A percentile compares a stretch with the other conserved stretches of the same genome.
Evolutionary conservation across 2,797 vertebrate genomes (phyloP).

Genomic region (Myotis myotis): DNA sequence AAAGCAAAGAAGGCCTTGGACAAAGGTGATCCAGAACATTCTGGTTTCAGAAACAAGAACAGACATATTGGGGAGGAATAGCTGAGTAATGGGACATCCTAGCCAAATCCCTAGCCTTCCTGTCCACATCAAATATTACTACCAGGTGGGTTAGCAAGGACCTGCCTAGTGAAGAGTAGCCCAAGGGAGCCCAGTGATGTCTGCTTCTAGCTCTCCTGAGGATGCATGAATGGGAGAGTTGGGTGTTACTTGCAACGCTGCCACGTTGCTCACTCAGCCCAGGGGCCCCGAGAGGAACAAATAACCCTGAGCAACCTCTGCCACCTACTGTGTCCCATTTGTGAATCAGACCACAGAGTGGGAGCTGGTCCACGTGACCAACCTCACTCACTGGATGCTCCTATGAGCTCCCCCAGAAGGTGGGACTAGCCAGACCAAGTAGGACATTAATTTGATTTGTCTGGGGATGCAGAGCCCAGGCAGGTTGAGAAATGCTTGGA

Average conservation of each 20-base stretch:
- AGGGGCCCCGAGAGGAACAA: neutral
- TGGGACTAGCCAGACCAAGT: neutral
- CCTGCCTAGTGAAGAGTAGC: neutral
- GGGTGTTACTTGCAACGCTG: neutral
- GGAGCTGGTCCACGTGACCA: neutral
- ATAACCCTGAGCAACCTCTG: neutral
- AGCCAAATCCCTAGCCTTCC: neutral
- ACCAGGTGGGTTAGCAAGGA: neutral
- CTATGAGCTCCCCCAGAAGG: neutral
- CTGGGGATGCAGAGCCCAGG: neutral
- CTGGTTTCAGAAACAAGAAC: neutral
- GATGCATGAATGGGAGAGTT: too few species aligned
- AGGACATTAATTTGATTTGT: neutral
- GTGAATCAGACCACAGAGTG: neutral
- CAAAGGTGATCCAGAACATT: neutral
- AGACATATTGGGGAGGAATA: too few species aligned
- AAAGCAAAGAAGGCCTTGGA: neutral
- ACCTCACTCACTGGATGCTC: neutral
- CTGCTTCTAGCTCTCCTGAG: neutral
- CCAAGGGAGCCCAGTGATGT: neutral
- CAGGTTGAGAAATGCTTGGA: too few species aligned
- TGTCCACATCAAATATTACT: neutral
- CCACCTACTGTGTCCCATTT: accelerated
- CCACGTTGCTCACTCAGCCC: neutral
- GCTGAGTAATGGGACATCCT: neutral